phyloP scores from a whole-genome alignment of 2,797 vertebrate genomes.

The Pitangus sulphuratus region DNA sequence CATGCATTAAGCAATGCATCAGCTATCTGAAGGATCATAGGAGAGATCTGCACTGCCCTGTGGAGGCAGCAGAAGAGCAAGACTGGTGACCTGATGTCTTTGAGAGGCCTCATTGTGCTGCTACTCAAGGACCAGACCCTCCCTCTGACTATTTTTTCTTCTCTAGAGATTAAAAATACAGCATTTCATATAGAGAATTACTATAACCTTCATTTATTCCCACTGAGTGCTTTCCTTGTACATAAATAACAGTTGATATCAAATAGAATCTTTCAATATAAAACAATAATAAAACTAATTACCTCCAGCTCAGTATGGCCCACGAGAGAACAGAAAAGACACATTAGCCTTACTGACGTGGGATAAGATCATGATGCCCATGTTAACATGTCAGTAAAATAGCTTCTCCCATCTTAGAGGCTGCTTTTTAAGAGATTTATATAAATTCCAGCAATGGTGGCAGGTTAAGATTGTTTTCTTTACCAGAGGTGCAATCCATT shows the following conservation, averaged over 20 bases:
- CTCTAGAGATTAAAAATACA: neutral
- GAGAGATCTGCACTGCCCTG: neutral
- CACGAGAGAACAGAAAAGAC: neutral
- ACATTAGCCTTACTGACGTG: neutral
- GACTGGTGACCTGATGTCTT: neutral
- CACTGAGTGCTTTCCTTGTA: neutral
- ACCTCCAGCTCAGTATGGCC: neutral
- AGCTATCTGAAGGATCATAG: neutral
- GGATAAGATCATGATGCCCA: neutral
- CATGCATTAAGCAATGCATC: rapidly evolving
- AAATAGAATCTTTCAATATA: neutral
- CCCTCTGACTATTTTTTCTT: neutral
- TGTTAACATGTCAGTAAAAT: rapidly evolving
- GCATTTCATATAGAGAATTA: neutral
- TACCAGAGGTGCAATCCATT: neutral
- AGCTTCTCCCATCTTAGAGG: neutral
- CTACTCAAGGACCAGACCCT: neutral
- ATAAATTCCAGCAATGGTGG: neutral
- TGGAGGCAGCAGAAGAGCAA: neutral
- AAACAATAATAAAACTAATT: neutral
- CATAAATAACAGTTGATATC: neutral
- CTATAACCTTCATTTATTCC: neutral
- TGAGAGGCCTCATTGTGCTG: rapidly evolving
- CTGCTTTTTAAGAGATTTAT: neutral
- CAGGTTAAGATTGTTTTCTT: neutral